Evolutionary conservation across 1,140 invertebrate species (phyloP).

Genomic region (Heliothis virescens): DNA sequence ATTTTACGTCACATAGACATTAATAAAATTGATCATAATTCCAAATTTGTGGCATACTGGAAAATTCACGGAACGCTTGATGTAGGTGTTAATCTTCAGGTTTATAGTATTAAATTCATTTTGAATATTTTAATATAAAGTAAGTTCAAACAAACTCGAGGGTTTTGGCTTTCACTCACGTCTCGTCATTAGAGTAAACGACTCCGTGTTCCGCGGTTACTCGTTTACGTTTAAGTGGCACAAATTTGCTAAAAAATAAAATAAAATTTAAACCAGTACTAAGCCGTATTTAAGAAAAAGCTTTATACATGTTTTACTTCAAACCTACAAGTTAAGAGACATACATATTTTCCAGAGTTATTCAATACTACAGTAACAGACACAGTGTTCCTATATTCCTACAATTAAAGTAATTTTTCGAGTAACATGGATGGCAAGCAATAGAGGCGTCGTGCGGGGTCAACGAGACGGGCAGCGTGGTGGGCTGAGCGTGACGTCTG

Average conservation of each 20-base stretch:
- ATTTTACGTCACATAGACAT: conserved; percentile 45
- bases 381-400: not conserved
- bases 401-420: conserved; percentile 30
- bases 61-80: conserved; percentile 13
- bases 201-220: conserved; percentile 64
- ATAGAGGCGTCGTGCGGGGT: conserved; percentile 28
- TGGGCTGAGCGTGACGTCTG: conserved; percentile 79
- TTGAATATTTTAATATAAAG: conserved; percentile 71
- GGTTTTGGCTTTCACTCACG: conserved; percentile 78
- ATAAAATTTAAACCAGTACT: conserved; percentile 19
- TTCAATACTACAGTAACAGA: not conserved
- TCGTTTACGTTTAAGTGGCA: conserved; percentile 60
- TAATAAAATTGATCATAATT: conserved; percentile 57
- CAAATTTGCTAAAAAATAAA: conserved; percentile 49
- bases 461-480: conserved; percentile 58
- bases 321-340: not conserved
- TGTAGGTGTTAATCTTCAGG: conserved; percentile 20
- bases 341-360: not conserved
- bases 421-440: conserved; percentile 14
- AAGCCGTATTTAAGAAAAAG: conserved; percentile 2
- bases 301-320: conserved; percentile 4
- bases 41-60: conserved; percentile 51
- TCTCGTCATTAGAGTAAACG: conserved; percentile 71
- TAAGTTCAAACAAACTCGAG: conserved; percentile 63
- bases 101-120: conserved; percentile 6